Percentiles rank a stretch among this genome's conserved stretches.
Conservation (phyloP, 2,888 invertebrate genomes). For the Erannis defoliaria region DNA sequence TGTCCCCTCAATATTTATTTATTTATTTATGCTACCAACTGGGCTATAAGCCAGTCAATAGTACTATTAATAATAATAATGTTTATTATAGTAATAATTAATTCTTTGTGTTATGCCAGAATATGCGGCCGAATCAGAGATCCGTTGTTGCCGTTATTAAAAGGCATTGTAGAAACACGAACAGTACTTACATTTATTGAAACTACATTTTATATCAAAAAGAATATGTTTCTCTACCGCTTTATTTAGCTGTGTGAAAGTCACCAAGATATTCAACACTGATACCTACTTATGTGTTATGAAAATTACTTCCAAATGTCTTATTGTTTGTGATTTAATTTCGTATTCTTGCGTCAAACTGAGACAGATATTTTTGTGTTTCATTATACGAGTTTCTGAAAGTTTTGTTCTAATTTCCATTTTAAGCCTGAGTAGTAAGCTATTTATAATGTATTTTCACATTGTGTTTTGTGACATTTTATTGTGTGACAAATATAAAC, state of each 20-base stretch:
- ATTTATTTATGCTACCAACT: no score
- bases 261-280: constrained; percentile 8
- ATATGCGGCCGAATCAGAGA: no score
- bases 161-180: no score
- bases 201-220: neutral
- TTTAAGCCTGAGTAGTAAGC: neutral
- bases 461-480: neutral
- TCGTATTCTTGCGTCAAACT: constrained; percentile 12
- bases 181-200: neutral
- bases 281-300: constrained; percentile 40
- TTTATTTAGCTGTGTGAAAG: neutral
- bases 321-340: constrained; percentile 35
- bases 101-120: no score
- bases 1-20: no score
- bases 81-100: no score
- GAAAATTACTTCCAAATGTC: constrained; percentile 44
- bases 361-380: constrained; percentile 10
- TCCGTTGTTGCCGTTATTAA: no score
- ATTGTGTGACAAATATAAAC: neutral
- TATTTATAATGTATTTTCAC: neutral
- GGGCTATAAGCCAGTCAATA: no score
- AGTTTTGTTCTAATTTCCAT: constrained; percentile 3
- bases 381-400: constrained; percentile 7
- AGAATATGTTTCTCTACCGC: neutral
- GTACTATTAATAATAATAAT: no score